Evolutionary conservation across 2,888 invertebrate genomes (phyloP), one percentile per base, ranked within the genome.

Genomic region (Drosophila meridiana): DNA sequence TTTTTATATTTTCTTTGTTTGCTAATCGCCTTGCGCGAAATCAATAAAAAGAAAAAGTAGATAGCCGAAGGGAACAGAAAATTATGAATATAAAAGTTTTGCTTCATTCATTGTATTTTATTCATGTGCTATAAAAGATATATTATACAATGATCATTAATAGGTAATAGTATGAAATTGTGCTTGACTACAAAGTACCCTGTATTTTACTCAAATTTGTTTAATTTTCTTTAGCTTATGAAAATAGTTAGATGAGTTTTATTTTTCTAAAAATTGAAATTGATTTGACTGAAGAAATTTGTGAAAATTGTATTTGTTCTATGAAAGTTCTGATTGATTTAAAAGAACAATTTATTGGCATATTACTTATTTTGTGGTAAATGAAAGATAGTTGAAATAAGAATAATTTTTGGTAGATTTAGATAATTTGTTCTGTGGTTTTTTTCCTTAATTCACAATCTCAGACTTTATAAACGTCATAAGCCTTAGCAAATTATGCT

Each of bases 1-100:
- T 38, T 4, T 42, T n/a, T 40, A 47, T 32, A 26, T 38, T 36
- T 42, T 36, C 59, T 45, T 75, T 55, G 58, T 50, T 55, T 59
- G 43, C 42, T 43, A 50, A 48, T 38, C 55, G 47, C 47, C 47
- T 14, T 3, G n/a, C 2, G 50, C n/a, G 42, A 14, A 13, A 32
- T 55, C 36, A n/a, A 58, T 57, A 38, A 56, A 38, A 47, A 36
- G 14, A 36, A 48, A 38, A 48, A 30, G 48, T 1, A 38, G 0
- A 36, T 55, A 36, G 43, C 38, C 40, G 14, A 26, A 34, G 28
- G 30, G 7, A 43, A 40, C 32, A 13, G 14, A 45, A 20, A 14
- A 45, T 11, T 32, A 20, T 47, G 7, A 28, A 48, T 30, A 48
- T 32, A 5, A 30, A 26, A 52, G 30, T 2, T 38, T 30, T 8